phyloP scores from a whole-genome alignment of 2,888 invertebrate genomes.

The Meta bourneti region DNA sequence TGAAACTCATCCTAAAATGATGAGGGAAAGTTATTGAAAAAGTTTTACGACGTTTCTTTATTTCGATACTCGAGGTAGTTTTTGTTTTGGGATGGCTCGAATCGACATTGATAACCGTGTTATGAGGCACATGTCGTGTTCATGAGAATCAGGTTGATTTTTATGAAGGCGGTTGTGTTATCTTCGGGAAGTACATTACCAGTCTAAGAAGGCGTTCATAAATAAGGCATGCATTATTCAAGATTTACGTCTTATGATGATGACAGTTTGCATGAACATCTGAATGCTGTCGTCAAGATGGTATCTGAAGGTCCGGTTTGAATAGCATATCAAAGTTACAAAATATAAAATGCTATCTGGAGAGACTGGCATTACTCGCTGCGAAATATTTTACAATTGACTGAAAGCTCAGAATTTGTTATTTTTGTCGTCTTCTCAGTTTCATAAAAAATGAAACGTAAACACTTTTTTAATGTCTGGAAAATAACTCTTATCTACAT shows the following conservation, averaged over 20 bases:
- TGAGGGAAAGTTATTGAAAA: conserved; percentile 42
- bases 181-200: not conserved
- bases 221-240: not conserved
- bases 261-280: not conserved
- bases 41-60: conserved; percentile 45
- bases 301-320: not conserved
- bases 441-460: too few relatives aligned
- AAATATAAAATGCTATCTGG: too few relatives aligned
- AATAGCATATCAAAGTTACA: too few relatives aligned
- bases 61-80: conserved; percentile 7
- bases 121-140: not conserved
- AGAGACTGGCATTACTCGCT: too few relatives aligned
- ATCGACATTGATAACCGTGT: not conserved
- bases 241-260: not conserved
- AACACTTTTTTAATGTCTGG: too few relatives aligned
- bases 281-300: not conserved
- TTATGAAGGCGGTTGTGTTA: not conserved
- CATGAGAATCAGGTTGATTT: not conserved
- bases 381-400: too few relatives aligned
- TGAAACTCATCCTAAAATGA: conserved; percentile 69
- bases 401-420: too few relatives aligned
- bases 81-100: not conserved
- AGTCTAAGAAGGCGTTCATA: not conserved
- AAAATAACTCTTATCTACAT: too few relatives aligned
- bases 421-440: too few relatives aligned